phyloP scores from a whole-genome alignment of 2,113 vertebrate genomes.

The Perccottus glenii region DNA sequence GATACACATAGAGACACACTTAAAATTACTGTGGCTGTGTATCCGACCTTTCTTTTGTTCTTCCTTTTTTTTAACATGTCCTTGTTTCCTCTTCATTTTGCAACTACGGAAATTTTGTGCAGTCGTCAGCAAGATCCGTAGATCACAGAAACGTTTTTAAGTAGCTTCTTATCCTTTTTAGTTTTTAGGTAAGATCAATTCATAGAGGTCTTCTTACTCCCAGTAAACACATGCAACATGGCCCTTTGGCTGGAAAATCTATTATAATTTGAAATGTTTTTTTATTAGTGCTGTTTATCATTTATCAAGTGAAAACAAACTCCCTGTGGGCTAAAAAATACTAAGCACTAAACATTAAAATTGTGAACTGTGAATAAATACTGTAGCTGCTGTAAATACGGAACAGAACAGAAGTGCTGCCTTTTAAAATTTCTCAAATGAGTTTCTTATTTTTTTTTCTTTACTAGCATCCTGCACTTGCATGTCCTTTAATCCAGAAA shows the following conservation, averaged over 20 bases:
- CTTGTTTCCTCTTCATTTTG: constrained; percentile 35
- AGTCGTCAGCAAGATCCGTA: constrained; percentile 52
- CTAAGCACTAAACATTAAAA: no score
- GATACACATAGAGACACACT: background rate
- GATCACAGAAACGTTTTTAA: constrained; percentile 13
- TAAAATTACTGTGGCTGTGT: background rate
- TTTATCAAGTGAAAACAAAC: no score
- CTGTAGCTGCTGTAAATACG: no score
- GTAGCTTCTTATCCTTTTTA: background rate
- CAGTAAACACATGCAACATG: no score
- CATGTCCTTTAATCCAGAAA: constrained; percentile 99
- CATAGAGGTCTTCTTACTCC: no score
- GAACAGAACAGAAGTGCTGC: background rate
- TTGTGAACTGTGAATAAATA: no score
- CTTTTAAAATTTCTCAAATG: background rate
- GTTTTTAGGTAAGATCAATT: background rate
- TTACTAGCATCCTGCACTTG: constrained; percentile 89
- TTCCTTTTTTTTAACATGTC: background rate
- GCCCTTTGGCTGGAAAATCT: no score
- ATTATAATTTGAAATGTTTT: no score
- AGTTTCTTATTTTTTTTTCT: background rate
- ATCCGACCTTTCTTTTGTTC: background rate
- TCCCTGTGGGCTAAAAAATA: no score
- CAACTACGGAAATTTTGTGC: constrained; percentile 56
- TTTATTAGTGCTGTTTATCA: no score